Evolutionary conservation across 2,113 vertebrate genomes (phyloP).

Genomic region (Desmodus rotundus): DNA sequence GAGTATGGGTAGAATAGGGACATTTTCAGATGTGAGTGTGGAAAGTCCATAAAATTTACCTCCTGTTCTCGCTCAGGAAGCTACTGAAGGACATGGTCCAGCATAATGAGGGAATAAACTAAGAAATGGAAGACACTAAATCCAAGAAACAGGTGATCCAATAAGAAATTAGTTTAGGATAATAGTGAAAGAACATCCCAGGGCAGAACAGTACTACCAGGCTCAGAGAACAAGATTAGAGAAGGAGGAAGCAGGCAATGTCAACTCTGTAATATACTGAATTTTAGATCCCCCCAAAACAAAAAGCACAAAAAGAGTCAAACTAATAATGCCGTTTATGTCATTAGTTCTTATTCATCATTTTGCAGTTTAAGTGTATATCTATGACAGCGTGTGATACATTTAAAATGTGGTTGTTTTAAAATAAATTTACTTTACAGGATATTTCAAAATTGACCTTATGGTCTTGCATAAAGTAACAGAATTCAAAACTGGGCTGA

Average conservation of each 20-base stretch:
- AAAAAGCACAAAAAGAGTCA: neutral
- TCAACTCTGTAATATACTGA: neutral
- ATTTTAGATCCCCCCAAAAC: neutral
- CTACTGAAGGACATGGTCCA: neutral
- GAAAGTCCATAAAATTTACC: neutral
- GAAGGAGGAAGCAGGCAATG: neutral
- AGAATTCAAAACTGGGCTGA: slow-evolving; percentile 15
- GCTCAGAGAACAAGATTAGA: neutral
- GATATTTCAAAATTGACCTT: neutral
- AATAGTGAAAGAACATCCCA: neutral
- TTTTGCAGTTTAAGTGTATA: neutral
- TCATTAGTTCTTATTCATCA: neutral
- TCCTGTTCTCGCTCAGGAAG: slow-evolving; percentile 1
- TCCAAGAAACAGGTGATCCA: neutral
- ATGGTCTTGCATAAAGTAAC: neutral
- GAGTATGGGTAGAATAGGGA: neutral
- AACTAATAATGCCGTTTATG: neutral
- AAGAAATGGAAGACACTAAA: neutral
- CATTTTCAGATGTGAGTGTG: neutral
- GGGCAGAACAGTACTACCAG: neutral
- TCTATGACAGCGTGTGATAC: neutral
- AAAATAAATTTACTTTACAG: neutral
- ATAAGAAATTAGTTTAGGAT: neutral
- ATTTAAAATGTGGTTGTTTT: slow-evolving; percentile 26
- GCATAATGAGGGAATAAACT: neutral